phyloP scores from a whole-genome alignment of 2,797 vertebrate species.

The Orientallactaga sibirica region DNA sequence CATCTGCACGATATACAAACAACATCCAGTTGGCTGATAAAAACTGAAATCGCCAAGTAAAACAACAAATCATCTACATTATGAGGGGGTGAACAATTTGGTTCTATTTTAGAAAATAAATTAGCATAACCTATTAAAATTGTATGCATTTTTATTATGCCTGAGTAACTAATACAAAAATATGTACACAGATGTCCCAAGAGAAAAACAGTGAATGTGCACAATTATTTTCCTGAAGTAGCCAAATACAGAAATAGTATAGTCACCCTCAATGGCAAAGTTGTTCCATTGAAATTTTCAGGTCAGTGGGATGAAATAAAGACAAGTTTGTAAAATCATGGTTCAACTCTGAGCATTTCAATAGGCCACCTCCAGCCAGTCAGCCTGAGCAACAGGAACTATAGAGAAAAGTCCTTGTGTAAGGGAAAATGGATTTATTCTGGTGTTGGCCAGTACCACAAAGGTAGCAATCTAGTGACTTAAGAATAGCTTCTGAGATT shows the following conservation, averaged over 20 bases:
- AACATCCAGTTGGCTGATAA: background rate
- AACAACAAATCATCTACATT: background rate
- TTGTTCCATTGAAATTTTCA: background rate
- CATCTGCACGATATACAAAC: background rate
- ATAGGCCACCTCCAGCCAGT: background rate
- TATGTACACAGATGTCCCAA: background rate
- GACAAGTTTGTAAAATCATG: background rate
- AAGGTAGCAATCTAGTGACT: background rate
- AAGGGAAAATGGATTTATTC: background rate
- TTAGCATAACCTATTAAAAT: slow-evolving; percentile 6
- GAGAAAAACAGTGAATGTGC: background rate
- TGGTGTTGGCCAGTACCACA: background rate
- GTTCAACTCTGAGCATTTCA: background rate
- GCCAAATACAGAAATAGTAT: background rate
- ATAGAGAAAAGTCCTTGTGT: background rate
- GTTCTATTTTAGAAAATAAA: background rate
- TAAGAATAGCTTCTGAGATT: background rate
- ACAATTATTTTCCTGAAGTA: background rate
- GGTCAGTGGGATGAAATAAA: background rate
- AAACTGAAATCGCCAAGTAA: background rate
- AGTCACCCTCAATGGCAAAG: background rate
- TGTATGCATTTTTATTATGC: background rate
- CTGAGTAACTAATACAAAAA: background rate
- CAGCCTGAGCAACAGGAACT: background rate
- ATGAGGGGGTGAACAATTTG: background rate